Base-by-base conservation (phyloP, 2,888 invertebrate genomes). In the Diplolepis rosae region DNA sequence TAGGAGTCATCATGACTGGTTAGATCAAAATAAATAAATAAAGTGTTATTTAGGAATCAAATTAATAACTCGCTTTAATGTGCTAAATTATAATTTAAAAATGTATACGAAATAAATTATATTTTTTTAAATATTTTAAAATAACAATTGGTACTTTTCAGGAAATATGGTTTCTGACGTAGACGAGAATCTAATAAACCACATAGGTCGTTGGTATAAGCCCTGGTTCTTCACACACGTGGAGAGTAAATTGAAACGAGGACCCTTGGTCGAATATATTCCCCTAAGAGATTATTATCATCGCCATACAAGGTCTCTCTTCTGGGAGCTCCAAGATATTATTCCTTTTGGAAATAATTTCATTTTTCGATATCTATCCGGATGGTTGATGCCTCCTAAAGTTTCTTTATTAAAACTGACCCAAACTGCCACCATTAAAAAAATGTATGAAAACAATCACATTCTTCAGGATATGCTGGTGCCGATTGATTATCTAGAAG, bases 201-300 rank as follows among this genome's bases (percentile, higher is more conserved):
- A 90, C 0, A 94, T 96, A 76, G 95, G 95, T 1, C 89, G 90
- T 69, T 96, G 94, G 93, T 92, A 94, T 86, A 93, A 95, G 76
- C 94, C 95, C 6, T 96, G 96, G 95, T 96, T 96, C 90, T 96
- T 93, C 90, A 92, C 91, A 71, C 95, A 96, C 87, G 95, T 95
- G 0, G 90, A 93, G 82, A 88, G 86, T 0, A 91, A 91, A 79
- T 80, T 91, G 72, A 81, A 80, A 1, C 85, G 79, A 15, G 80
- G 77, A 4, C 86, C 85, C 0, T 84, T 82, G 0, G 87, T 89
- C 0, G 95, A 95, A 83, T 95, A 94, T 87, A 93, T 96, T 67
- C 96, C 96, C 0, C 88, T 95, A 1, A 88, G 95, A 66, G 93
- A 96, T 85, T 96, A 96, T 89, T 96, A 95, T 84, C 95, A 95